These are phyloP conservation scores for Anagyrus pseudococci DNA, from an alignment of 2,888 invertebrate species.

Conservation along the genomic window DNA sequence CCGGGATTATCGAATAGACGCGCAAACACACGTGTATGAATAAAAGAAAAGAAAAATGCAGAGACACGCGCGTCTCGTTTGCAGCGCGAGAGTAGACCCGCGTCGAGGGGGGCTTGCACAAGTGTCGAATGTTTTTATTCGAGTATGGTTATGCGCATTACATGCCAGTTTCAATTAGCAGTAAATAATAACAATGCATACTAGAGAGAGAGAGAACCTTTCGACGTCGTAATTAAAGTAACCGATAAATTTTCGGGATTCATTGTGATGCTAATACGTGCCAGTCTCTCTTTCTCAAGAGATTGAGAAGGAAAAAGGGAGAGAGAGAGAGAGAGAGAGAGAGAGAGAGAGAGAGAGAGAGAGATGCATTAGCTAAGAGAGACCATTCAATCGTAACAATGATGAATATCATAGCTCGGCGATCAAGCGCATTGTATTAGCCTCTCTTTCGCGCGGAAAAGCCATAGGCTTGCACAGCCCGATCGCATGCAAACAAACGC, in stretches of 20 bases:
- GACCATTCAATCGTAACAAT: constrained; percentile 19
- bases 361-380: constrained; percentile 5
- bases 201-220: too few relatives aligned
- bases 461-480: too few relatives aligned
- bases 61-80: not conserved
- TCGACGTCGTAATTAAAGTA: constrained; percentile 21
- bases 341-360: not conserved
- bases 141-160: not conserved
- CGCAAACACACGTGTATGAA: too few relatives aligned
- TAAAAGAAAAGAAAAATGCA: not conserved
- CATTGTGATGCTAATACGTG: constrained; percentile 29
- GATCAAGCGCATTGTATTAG: constrained; percentile 18
- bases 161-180: constrained; percentile 18
- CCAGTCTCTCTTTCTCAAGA: not conserved
- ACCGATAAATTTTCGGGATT: constrained; percentile 9
- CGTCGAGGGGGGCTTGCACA: too few relatives aligned
- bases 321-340: not conserved
- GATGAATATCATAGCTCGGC: constrained; percentile 22
- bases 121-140: too few relatives aligned
- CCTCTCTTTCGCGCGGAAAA: too few relatives aligned
- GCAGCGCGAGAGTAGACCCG: not conserved
- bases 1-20: too few relatives aligned
- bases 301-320: not conserved
- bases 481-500: too few relatives aligned
- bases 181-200: constrained; percentile 17